Conservation (phyloP, 2,797 vertebrate genomes). For the Threskiornis aethiopicus region DNA sequence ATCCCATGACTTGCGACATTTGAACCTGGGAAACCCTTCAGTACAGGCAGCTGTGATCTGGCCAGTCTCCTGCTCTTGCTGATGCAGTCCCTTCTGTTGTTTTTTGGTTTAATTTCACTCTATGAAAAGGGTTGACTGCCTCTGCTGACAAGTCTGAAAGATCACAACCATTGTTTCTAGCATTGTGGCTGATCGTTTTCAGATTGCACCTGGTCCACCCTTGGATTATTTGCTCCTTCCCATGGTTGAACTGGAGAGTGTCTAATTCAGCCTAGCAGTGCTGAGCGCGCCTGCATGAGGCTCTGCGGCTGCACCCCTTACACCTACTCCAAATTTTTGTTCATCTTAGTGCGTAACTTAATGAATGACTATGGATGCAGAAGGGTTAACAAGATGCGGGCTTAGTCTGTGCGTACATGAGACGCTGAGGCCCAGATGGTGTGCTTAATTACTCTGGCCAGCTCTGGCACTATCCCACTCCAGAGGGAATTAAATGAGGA, state of each 20-base stretch:
- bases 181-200: background rate
- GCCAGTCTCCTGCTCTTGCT: background rate
- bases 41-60: background rate
- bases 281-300: rapidly evolving
- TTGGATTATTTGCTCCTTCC: background rate
- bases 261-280: background rate
- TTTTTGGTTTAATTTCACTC: background rate
- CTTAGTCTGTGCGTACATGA: background rate
- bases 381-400: conserved; percentile 25
- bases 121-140: background rate
- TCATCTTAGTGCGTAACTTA: background rate
- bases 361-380: background rate
- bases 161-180: background rate
- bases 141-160: background rate
- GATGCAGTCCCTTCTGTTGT: background rate
- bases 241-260: background rate
- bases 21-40: background rate
- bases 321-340: background rate
- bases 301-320: background rate
- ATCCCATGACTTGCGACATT: background rate
- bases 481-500: conserved; percentile 50
- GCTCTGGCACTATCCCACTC: background rate
- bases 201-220: background rate
- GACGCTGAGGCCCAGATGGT: conserved; percentile 25
- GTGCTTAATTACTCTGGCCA: conserved; percentile 48